Evolutionary conservation across 2,113 vertebrate species (phyloP), one percentile per base, ranked within the genome.

Genomic region (Syngnathus floridae): DNA sequence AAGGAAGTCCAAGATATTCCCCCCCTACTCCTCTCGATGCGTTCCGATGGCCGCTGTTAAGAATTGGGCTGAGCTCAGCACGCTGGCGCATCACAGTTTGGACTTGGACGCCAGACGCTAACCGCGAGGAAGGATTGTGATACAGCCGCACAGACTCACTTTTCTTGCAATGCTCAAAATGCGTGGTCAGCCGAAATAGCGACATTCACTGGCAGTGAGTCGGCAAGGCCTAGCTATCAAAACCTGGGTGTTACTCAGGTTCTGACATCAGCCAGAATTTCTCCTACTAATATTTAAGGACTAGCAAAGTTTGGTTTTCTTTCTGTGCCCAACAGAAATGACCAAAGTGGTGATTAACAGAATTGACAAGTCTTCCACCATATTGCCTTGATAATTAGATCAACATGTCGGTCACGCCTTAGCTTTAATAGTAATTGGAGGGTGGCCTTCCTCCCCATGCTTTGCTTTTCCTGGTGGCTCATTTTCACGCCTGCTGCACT

Each of bases 1-100:
- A 73, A 83, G 73, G 77, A 85, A 75, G 66, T 72, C 61, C 76
- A 78, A 69, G 22, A 76, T 77, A 72, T 83, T 79, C 65, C 67
- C 14, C 16, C 56, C 9, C 35, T 35, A 0, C 49, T 74, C 37
- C 55, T 79, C 62, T 9, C 65, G 22, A 62, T 64, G 69, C 69
- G 64, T 77, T 82, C 69, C 66, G 72, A 79, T 43, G 65, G 75
- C 66, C 22, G 57, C 71, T 59, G 10, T 64, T 54, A 49, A 35
- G 71, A 70, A 63, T 62, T 67, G 74, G 76, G 65, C 55, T 73
- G 66, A 81, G 59, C 43, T 46, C 45, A 70, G 65, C 70, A 63
- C 70, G 64, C 69, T 80, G 70, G 68, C 76, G n/a, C 37, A 40
- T 7, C 12, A 26, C 36, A n/a, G 21, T 61, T 55, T 61, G 6